phyloP scores from a whole-genome alignment of 1,140 invertebrate species.

The Orius laevigatus region DNA sequence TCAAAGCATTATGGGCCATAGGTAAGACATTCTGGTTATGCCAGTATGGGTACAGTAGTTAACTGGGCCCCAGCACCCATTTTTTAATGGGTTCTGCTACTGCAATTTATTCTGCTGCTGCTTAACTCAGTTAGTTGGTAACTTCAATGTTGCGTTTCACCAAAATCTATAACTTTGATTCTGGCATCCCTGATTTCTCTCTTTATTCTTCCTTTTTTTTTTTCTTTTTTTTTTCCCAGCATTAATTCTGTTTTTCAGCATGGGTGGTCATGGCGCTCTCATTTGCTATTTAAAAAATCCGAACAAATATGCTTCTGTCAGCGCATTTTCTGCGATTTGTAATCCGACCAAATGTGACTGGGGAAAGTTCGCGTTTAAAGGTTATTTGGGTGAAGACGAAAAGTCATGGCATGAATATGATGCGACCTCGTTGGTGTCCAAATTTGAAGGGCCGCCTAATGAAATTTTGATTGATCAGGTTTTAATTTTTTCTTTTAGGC shows the following conservation, averaged over 20 bases:
- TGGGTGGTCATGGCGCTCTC: slow-evolving; percentile 95
- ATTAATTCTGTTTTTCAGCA: slow-evolving; percentile 39
- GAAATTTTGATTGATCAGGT: slow-evolving; percentile 87
- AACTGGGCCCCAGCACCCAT: no score
- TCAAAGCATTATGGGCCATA: slow-evolving; percentile 75
- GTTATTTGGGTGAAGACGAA: slow-evolving; percentile 60
- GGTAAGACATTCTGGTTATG: no score
- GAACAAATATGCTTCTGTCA: slow-evolving; percentile 73
- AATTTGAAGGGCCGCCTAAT: slow-evolving; percentile 68
- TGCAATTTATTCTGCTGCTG: no score
- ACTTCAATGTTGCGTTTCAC: no score
- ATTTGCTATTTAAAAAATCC: slow-evolving; percentile 86
- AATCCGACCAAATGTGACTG: slow-evolving; percentile 74
- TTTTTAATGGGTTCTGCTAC: no score
- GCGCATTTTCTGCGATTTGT: slow-evolving; percentile 92
- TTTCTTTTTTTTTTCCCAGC: slow-evolving; percentile 1
- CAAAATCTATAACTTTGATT: neutral
- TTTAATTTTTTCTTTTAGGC: slow-evolving; percentile 14
- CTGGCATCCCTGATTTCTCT: neutral
- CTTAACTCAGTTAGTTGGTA: no score
- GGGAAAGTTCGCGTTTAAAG: slow-evolving; percentile 76
- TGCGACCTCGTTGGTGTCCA: slow-evolving; percentile 64
- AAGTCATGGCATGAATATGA: slow-evolving; percentile 73
- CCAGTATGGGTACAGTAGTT: no score
- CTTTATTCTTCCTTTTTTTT: slow-evolving; percentile 3